Conservation (phyloP, 2,888 invertebrate genomes). For the Mayetiola destructor region DNA sequence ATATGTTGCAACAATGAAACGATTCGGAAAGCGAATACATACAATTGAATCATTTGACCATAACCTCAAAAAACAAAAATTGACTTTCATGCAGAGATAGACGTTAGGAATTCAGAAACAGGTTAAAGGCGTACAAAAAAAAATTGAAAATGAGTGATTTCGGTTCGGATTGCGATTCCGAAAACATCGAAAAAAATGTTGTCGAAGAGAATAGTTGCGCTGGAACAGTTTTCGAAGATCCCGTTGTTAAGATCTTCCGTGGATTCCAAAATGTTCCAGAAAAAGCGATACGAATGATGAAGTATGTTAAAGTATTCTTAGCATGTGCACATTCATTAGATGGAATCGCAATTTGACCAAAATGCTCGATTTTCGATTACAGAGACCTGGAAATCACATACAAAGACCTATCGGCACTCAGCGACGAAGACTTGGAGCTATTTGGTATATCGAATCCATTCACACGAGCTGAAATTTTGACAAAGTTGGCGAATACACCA, state of each 20-base stretch:
- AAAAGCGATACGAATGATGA: neutral
- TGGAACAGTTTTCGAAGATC: neutral
- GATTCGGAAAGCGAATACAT: neutral
- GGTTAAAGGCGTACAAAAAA: neutral
- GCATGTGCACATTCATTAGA: neutral
- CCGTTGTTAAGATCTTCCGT: neutral
- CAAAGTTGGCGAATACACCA: neutral
- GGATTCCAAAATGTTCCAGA: neutral
- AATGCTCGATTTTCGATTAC: neutral
- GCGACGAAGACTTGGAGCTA: neutral
- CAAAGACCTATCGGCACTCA: neutral
- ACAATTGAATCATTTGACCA: neutral
- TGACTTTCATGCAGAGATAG: neutral
- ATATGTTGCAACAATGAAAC: neutral
- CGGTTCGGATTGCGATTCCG: neutral
- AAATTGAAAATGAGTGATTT: neutral
- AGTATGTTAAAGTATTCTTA: neutral
- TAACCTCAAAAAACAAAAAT: neutral
- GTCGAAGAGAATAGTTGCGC: neutral
- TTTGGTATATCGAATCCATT: neutral
- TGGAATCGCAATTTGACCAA: neutral
- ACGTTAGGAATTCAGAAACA: too few relatives aligned
- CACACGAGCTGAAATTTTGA: slow-evolving; percentile 6
- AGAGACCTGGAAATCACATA: neutral
- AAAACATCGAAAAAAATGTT: neutral